phyloP scores from a whole-genome alignment of 2,888 invertebrate species.

The Alcis repandata region DNA sequence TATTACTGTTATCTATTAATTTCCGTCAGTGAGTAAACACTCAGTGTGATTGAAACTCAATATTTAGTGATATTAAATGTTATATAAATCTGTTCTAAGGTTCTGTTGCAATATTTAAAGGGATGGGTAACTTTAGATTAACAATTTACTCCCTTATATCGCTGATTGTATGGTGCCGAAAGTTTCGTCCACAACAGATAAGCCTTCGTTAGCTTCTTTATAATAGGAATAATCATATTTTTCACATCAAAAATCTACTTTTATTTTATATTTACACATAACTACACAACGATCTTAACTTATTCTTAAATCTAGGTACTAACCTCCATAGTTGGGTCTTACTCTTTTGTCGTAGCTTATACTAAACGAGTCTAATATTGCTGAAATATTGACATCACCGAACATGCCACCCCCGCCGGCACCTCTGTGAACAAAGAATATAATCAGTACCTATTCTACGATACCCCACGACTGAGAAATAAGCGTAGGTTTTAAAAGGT shows the following conservation, averaged over 20 bases:
- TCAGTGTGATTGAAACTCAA: too few species aligned
- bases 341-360: conserved; percentile 99
- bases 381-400: conserved; percentile 97
- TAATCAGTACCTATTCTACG: conserved; percentile 39
- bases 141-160: too few species aligned
- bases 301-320: conserved; percentile 52
- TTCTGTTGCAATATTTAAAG: too few species aligned
- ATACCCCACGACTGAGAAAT: conserved; percentile 19
- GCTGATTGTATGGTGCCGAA: background rate
- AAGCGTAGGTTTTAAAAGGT: too few species aligned
- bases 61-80: too few species aligned
- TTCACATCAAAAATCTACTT: too few species aligned
- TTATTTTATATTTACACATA: background rate
- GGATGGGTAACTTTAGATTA: too few species aligned
- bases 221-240: background rate
- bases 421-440: conserved; percentile 82
- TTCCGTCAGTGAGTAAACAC: too few species aligned
- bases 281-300: background rate
- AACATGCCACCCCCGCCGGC: conserved; percentile 94
- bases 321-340: conserved; percentile 99
- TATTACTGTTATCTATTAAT: too few species aligned
- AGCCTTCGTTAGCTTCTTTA: background rate
- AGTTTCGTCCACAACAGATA: background rate
- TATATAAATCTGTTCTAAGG: too few species aligned
- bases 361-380: conserved; percentile 97